phyloP scores from a whole-genome alignment of 1,140 invertebrate species.

The Euwallacea similis region DNA sequence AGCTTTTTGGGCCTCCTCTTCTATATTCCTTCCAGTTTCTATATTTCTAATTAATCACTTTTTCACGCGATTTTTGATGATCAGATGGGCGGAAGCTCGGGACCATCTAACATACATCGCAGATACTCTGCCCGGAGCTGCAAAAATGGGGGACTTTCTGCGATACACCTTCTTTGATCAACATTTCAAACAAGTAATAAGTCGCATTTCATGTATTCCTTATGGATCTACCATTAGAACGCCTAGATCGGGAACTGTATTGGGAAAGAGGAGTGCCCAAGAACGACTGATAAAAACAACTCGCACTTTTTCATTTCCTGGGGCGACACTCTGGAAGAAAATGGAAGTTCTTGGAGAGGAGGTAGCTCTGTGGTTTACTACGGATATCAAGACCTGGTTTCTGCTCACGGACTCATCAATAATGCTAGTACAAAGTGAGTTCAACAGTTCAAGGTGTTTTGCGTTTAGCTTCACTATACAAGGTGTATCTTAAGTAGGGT shows the following conservation, averaged over 20 bases:
- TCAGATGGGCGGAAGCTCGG: slow-evolving; percentile 22
- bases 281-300: slow-evolving; percentile 20
- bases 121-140: slow-evolving; percentile 24
- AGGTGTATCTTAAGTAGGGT: too few relatives aligned
- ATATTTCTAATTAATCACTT: too few relatives aligned
- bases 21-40: too few relatives aligned
- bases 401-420: slow-evolving; percentile 25
- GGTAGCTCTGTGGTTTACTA: slow-evolving; percentile 17
- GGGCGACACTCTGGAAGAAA: slow-evolving; percentile 23
- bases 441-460: slow-evolving; percentile 28
- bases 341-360: slow-evolving; percentile 24
- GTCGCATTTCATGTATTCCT: not conserved
- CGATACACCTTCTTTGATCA: slow-evolving; percentile 36
- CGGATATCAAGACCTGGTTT: slow-evolving; percentile 32
- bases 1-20: slow-evolving; percentile 35
- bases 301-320: slow-evolving; percentile 32
- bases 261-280: slow-evolving; percentile 20
- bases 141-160: slow-evolving; percentile 36
- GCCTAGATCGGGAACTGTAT: slow-evolving; percentile 30
- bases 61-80: too few relatives aligned
- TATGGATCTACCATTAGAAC: not conserved
- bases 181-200: slow-evolving; percentile 31
- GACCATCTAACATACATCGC: slow-evolving; percentile 17
- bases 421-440: slow-evolving; percentile 27
- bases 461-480: too few relatives aligned